These are phyloP conservation scores for Orthosia incerta DNA, from an alignment of 2,888 invertebrate species.

Conservation along the genomic window DNA sequence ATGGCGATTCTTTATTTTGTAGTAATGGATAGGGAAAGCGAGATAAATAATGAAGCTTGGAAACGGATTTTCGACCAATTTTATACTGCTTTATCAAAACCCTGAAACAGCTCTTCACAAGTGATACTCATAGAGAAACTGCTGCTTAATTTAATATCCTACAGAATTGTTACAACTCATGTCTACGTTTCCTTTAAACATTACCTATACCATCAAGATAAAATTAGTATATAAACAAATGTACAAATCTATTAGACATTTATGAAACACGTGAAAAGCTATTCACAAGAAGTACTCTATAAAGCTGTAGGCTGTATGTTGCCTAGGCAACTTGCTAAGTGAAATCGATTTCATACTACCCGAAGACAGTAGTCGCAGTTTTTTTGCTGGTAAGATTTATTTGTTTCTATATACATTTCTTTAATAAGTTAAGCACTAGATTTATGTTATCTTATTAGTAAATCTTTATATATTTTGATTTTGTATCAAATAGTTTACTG, in stretches of 20 bases:
- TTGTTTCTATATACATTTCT: constrained; percentile 20
- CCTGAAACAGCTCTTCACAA: background rate
- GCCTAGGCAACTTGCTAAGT: constrained; percentile 63
- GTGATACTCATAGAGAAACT: background rate
- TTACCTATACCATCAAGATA: background rate
- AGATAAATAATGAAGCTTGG: background rate
- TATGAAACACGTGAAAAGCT: constrained; percentile 32
- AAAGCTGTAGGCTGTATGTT: constrained; percentile 56
- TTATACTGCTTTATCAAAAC: background rate
- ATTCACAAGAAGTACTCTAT: constrained; percentile 21
- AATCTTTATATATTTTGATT: constrained; percentile 4
- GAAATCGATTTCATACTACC: constrained; percentile 62
- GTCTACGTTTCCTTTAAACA: background rate
- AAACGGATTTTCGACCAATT: background rate
- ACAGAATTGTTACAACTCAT: background rate
- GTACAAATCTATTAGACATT: background rate
- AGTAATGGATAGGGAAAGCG: background rate
- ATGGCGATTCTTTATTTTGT: constrained; percentile 13
- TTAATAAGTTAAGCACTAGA: constrained; percentile 17
- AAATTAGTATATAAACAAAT: constrained; percentile 2
- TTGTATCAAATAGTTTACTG: background rate
- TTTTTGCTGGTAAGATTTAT: constrained; percentile 60
- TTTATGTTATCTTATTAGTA: constrained; percentile 13
- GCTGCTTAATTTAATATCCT: background rate
- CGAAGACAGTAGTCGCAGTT: constrained; percentile 42